Evolutionary conservation across 2,888 invertebrate species (phyloP).

Genomic region (Tribolium freemani): DNA sequence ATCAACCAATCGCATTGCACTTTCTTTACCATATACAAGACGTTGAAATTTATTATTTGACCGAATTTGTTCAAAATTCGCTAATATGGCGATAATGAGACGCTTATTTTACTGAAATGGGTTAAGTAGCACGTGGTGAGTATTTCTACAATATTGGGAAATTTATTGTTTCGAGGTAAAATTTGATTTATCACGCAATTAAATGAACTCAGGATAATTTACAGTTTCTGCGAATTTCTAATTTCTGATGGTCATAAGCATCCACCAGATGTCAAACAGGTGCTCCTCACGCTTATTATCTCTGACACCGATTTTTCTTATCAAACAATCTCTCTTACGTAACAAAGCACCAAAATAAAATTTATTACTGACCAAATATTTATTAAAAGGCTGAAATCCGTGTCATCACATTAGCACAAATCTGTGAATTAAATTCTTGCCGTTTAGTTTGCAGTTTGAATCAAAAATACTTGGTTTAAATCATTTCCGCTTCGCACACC

Average conservation of each 20-base stretch:
- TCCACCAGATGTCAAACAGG: not conserved
- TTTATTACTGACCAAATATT: not conserved
- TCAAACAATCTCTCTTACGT: not conserved
- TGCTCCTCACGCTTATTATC: no score
- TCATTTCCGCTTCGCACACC: not conserved
- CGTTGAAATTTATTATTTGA: slow-evolving; percentile 31
- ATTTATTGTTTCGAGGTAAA: not conserved
- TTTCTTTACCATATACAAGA: slow-evolving; percentile 35
- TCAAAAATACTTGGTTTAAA: no score
- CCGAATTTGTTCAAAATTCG: slow-evolving; percentile 20
- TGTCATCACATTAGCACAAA: not conserved
- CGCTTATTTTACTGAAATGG: slow-evolving; percentile 1
- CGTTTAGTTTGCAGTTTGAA: not conserved
- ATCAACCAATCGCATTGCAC: slow-evolving; percentile 12
- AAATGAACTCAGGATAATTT: no score
- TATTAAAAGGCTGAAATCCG: not conserved
- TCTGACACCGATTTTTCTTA: no score
- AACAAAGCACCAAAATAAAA: not conserved
- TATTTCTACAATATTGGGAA: not conserved
- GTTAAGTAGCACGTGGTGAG: slow-evolving; percentile 4
- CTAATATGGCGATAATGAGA: slow-evolving; percentile 37
- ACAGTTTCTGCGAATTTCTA: not conserved
- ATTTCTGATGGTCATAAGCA: not conserved
- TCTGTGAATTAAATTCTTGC: not conserved
- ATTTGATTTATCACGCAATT: not conserved